These are phyloP conservation scores for Temnothorax unifasciatus DNA, from an alignment of 2,888 invertebrate species.

Conservation along the genomic window DNA sequence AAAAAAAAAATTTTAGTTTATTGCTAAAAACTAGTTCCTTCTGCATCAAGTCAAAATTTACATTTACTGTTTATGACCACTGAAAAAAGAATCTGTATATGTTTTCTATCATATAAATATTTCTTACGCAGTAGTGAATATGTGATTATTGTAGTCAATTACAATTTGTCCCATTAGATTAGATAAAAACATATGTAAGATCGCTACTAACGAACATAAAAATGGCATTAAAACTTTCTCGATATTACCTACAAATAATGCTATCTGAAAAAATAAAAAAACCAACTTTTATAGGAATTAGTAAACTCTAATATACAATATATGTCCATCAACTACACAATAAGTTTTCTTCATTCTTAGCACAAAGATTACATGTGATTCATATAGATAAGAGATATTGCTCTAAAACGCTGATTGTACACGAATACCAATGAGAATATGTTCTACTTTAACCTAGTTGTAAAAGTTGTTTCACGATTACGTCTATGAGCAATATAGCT, in stretches of 20 bases:
- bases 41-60: background rate
- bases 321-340: background rate
- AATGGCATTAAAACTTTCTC: background rate
- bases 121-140: constrained; percentile 6
- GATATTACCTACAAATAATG: background rate
- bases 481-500: background rate
- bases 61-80: background rate
- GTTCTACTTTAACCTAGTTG: background rate
- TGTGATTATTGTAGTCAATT: background rate
- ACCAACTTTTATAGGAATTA: background rate
- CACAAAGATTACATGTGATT: background rate
- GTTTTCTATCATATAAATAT: background rate
- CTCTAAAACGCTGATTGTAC: background rate
- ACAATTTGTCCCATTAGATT: background rate
- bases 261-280: background rate
- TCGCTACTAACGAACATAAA: background rate
- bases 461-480: background rate
- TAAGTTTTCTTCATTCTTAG: background rate
- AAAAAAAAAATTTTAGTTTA: background rate
- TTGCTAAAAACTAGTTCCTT: background rate
- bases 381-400: background rate
- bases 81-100: background rate
- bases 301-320: background rate
- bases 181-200: background rate
- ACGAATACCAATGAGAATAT: background rate